These are phyloP conservation scores for Mesoligia furuncula DNA, from an alignment of 2,888 invertebrate species.

Conservation along the genomic window DNA sequence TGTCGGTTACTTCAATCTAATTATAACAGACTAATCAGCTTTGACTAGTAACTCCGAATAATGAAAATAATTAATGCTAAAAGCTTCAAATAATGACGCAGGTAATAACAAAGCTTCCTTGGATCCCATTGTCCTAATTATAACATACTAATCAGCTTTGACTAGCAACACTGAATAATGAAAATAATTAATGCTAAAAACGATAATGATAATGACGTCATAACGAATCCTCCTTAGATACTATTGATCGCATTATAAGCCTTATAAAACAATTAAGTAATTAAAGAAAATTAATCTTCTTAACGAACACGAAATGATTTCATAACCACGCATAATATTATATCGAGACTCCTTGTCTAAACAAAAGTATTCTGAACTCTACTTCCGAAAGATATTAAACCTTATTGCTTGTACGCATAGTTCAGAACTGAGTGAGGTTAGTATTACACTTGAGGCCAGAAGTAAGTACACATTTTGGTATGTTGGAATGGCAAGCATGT, in stretches of 20 bases:
- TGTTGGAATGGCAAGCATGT: conserved; percentile 69
- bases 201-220: not conserved
- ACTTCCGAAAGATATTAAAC: conserved; percentile 43
- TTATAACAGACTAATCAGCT: too few species aligned
- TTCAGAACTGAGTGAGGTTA: conserved; percentile 28
- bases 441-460: conserved; percentile 52
- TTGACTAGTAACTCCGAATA: conserved; percentile 9
- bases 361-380: conserved; percentile 52
- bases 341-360: conserved; percentile 46
- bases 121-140: conserved; percentile 5
- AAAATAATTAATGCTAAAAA: conserved; percentile 30
- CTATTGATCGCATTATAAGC: conserved; percentile 25
- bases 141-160: not conserved
- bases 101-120: conserved; percentile 19
- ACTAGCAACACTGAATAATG: conserved; percentile 11
- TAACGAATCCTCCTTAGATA: conserved; percentile 8
- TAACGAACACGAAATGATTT: conserved; percentile 51
- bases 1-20: too few species aligned
- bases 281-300: conserved; percentile 58
- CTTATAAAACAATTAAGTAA: conserved; percentile 41
- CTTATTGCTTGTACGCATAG: conserved; percentile 23
- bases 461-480: conserved; percentile 63
- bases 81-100: not conserved
- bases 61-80: conserved; percentile 25
- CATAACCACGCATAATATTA: conserved; percentile 49